These are phyloP conservation scores for Pedetes capensis DNA, from an alignment of 2,113 vertebrate genomes.

Conservation along the genomic window DNA sequence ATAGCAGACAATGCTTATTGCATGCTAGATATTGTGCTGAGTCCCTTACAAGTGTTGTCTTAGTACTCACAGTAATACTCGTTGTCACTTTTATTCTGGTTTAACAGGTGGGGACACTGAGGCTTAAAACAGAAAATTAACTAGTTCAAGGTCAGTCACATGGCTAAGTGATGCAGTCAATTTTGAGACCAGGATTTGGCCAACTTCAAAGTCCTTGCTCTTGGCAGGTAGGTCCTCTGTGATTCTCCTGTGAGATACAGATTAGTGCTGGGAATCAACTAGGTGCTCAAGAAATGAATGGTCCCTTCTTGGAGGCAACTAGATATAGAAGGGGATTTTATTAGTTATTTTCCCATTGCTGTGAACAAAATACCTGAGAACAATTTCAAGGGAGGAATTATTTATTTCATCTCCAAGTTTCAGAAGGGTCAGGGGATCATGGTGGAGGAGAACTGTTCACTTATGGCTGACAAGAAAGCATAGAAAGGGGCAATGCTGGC, in stretches of 20 bases:
- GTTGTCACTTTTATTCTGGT: neutral
- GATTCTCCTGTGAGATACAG: neutral
- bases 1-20: neutral
- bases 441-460: neutral
- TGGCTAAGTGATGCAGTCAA: neutral
- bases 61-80: neutral
- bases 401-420: neutral
- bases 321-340: neutral
- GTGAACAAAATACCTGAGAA: neutral
- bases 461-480: neutral
- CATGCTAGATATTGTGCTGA: neutral
- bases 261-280: neutral
- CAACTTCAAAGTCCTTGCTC: neutral
- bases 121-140: neutral
- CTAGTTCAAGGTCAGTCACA: neutral
- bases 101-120: neutral
- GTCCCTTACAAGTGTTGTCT: neutral
- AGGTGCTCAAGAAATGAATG: neutral
- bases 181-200: neutral
- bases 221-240: neutral
- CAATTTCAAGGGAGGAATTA: neutral
- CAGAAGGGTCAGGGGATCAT: neutral
- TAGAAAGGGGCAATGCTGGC: too few species aligned
- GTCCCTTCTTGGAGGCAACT: neutral
- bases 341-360: neutral